Base-by-base conservation (phyloP, 2,797 vertebrate genomes). In the Astyanax mexicanus region DNA sequence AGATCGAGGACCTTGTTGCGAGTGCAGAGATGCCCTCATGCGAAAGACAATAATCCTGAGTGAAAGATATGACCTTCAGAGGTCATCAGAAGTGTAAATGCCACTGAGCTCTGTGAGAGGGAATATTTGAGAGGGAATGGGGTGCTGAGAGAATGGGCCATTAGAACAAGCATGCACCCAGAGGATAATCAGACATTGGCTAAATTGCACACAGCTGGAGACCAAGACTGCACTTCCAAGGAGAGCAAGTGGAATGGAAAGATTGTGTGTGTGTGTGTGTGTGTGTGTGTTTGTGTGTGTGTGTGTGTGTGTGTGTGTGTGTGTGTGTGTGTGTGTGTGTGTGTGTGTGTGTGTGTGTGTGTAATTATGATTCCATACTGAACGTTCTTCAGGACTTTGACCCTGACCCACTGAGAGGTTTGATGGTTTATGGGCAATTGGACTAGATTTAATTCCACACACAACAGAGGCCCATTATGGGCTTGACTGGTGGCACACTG, bases 71-170 rank as follows among this genome's bases (percentile, higher is more conserved):
- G 85, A 90, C 84, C 73, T 85, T 75, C 68, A 78, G 21, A 84
- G 84, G 88, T 90, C 88, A 85, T 64, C 75, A 86, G 38, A 80
- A 85, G 81, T 86, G 87, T 88, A 89, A 88, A 90, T 62, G 47
- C 55, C 62, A 47, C 45, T 40, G 76, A 61, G 69, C 45, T 64
- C 65, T 40, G 77, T 75, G 67, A 32, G 29, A 32, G 29, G 29
- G 29, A 77, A 80, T 77, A 79, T 81, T 77, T 73, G 60, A 77
- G 51, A 57, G 51, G 8, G 65, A 77, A 57, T 54, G 49, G 25
- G 55, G 27, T 54, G 69, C 68, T 69, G 49, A 55, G 69, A 77
- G 70, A 80, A 84, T 72, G 67, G 77, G 27, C 77, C 70, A 84
- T 84, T 80, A 80, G 44, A 66, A 70, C 60, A 51, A 64, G 77